Base-by-base conservation (phyloP, 2,797 vertebrate species). In the Meriones psammophilus region DNA sequence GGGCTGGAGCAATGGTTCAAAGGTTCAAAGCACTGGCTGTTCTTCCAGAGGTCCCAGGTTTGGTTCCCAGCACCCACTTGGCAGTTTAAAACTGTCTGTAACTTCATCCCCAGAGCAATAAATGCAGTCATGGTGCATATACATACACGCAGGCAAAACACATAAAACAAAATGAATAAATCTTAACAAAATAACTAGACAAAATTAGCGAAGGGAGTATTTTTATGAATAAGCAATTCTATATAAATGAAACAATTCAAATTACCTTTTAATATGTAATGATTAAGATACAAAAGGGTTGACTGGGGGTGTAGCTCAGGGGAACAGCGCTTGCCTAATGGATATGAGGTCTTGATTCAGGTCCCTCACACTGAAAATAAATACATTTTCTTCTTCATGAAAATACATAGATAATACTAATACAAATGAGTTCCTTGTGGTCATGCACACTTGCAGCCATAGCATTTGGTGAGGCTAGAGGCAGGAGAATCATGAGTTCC, bases 161-260 rank as follows among this genome's bases (percentile, higher is more conserved):
- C 10, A 50, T 50, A 85, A 18, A 77, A 33, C 30, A 76, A 68
- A 85, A 50, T 50, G 9, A 15, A 68, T 85, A 85, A 85, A 68
- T 85, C 8, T 18, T 84, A 22, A 85, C 39, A 64, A 64, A 68
- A 68, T 50, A 68, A 66, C 68, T 18, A 77, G 95, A 60, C 26
- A 71, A 88, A 93, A 8, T 84, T 73, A 93, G 60, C 36, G 39
- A 20, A 88, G n/a, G 26, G 88, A 54, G 30, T 17, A 6, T 78
- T 71, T 71, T 18, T 60, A 80, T 17, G 22, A 74, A 79, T 83
- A 62, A 36, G 50, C 58, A 69, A 81, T 54, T 60, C 66, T 68
- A 91, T 88, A 88, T 92, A 92, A 92, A 64, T 69, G 62, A 94
- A 86, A 88, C 18, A 95, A 71, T 94, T 92, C 69, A 92, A 56